A percentile compares a stretch with the other conserved stretches of the same genome.
These are phyloP conservation scores for Polyodon spathula DNA, from an alignment of 2,113 vertebrate species.

Conservation along the genomic window DNA sequence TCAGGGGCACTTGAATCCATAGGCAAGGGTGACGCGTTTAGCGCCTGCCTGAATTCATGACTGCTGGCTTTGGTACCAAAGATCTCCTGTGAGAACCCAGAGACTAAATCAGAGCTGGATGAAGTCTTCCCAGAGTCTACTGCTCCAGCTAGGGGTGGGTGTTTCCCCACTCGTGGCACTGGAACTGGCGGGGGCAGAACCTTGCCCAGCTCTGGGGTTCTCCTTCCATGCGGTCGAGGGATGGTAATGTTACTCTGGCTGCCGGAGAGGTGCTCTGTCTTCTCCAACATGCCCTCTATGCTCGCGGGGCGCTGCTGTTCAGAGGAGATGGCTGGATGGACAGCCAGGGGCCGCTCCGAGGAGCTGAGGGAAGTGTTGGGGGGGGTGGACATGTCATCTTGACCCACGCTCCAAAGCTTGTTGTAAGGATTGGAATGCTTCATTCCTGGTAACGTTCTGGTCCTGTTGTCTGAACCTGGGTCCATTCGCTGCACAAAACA, in stretches of 20 bases:
- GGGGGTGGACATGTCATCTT: slow-evolving; percentile 59
- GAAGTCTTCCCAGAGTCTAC: slow-evolving; percentile 23
- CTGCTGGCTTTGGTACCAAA: slow-evolving; percentile 41
- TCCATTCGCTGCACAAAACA: slow-evolving; percentile 71
- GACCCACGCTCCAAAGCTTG: slow-evolving; percentile 71
- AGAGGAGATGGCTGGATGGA: slow-evolving; percentile 33
- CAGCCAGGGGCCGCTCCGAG: slow-evolving; percentile 41
- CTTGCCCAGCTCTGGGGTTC: slow-evolving; percentile 76
- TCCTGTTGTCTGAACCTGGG: slow-evolving; percentile 55
- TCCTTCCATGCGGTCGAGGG: slow-evolving; percentile 83
- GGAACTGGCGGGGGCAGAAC: slow-evolving; percentile 61
- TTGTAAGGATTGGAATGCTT: slow-evolving; percentile 72
- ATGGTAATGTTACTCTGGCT: slow-evolving; percentile 72
- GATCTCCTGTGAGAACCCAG: slow-evolving; percentile 34
- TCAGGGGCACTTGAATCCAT: slow-evolving; percentile 31
- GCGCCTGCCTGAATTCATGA: slow-evolving; percentile 48
- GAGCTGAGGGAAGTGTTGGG: slow-evolving; percentile 47
- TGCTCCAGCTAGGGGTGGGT: slow-evolving; percentile 24
- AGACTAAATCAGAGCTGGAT: slow-evolving; percentile 21
- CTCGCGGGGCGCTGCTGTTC: slow-evolving; percentile 38
- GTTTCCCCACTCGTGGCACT: slow-evolving; percentile 53
- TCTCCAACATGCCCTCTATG: slow-evolving; percentile 38
- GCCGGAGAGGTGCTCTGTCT: slow-evolving; percentile 30
- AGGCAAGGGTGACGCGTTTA: slow-evolving; percentile 24
- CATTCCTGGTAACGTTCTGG: slow-evolving; percentile 58